Percentiles rank a stretch among this genome's conserved stretches.
Conservation (phyloP, 2,888 invertebrate genomes). For the Ischnura elegans region DNA sequence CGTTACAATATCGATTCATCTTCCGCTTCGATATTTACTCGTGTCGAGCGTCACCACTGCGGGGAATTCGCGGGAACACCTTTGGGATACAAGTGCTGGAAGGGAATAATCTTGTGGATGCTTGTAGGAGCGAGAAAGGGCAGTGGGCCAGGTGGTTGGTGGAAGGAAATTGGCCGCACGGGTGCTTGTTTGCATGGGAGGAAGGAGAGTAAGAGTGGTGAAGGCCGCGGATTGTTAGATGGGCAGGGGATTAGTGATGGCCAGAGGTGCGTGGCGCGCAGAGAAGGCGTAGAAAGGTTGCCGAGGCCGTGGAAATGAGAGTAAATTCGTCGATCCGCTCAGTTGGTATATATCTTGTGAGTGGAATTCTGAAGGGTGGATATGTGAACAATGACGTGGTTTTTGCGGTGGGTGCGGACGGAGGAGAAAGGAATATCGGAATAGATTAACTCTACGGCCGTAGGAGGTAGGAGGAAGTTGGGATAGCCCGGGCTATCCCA, state of each 20-base stretch:
- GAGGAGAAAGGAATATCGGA: conserved; percentile 58
- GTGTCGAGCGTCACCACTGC: not conserved
- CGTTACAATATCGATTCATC: too few relatives aligned
- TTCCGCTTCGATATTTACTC: too few relatives aligned
- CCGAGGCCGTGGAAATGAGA: not conserved
- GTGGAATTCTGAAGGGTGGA: conserved; percentile 49
- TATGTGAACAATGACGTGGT: conserved; percentile 11
- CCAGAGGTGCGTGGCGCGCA: not conserved
- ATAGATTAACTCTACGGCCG: conserved; percentile 62
- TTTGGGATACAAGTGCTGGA: not conserved
- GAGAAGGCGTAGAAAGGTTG: not conserved
- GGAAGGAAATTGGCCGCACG: conserved; percentile 4
- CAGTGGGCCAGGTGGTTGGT: not conserved
- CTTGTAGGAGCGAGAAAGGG: not conserved
- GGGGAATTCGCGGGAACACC: not conserved
- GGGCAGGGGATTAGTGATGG: conserved; percentile 5
- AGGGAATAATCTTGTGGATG: not conserved
- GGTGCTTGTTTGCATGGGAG: not conserved
- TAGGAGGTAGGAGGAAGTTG: too few relatives aligned
- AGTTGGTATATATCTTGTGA: conserved; percentile 23
- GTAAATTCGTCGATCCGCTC: not conserved
- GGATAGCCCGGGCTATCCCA: conserved; percentile 2
- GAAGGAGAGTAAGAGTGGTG: conserved; percentile 37
- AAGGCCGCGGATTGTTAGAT: not conserved
- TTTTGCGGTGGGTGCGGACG: not conserved